A percentile compares a stretch with the other conserved stretches of the same genome.
Evolutionary conservation across 2,113 vertebrate genomes (phyloP).

Genomic region (Boulengeromyrus knoepffleri): DNA sequence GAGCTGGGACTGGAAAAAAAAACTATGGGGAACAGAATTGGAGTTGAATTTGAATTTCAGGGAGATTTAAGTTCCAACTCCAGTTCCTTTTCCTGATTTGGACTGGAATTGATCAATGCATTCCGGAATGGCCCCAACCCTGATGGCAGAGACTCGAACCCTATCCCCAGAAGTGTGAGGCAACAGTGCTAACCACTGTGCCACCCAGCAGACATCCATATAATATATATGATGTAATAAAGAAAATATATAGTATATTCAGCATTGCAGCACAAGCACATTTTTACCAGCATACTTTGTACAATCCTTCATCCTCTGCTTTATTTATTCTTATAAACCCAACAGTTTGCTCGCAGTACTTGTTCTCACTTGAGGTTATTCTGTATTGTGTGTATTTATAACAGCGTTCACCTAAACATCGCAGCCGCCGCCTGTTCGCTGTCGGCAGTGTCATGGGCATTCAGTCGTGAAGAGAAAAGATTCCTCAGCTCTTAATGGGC

Average conservation of each 20-base stretch:
- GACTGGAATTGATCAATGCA: no score
- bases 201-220: not conserved
- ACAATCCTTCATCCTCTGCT: not conserved
- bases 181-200: not conserved
- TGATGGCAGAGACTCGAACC: not conserved
- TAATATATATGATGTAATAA: not conserved
- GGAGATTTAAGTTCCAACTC: no score
- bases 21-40: no score
- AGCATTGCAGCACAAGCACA: not conserved
- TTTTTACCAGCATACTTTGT: not conserved
- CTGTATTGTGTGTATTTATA: not conserved
- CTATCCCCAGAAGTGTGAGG: not conserved
- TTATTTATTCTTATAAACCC: not conserved
- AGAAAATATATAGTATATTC: not conserved
- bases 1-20: no score
- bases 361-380: not conserved
- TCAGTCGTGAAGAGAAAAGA: constrained; percentile 12
- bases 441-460: not conserved
- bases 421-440: not conserved
- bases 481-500: not conserved
- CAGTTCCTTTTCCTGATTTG: no score
- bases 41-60: no score
- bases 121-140: no score
- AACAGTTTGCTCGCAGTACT: not conserved
- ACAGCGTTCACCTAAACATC: not conserved